A percentile compares a stretch with the other conserved stretches of the same genome.
These are phyloP conservation scores for Anhinga rufa DNA, from an alignment of 2,113 vertebrate species.

Conservation along the genomic window DNA sequence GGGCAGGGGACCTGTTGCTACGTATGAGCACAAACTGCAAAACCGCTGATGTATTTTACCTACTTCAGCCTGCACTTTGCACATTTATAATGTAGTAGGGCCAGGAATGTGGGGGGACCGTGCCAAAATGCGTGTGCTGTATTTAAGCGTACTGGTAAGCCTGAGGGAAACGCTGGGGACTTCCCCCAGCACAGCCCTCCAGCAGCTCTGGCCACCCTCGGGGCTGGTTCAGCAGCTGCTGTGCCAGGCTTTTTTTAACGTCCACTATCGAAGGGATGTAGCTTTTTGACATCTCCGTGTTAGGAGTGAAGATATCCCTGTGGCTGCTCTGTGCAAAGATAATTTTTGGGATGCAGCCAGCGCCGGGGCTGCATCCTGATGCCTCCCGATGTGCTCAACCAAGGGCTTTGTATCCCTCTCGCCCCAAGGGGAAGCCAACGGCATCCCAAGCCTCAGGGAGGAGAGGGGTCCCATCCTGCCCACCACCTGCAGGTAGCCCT, in stretches of 20 bases:
- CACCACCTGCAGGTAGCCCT: not conserved
- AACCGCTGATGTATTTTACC: rapidly evolving
- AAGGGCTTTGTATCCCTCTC: not conserved
- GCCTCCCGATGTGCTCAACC: rapidly evolving
- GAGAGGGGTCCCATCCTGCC: not conserved
- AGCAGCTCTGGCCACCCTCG: not conserved
- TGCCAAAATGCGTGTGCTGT: not conserved
- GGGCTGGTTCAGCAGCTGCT: not conserved
- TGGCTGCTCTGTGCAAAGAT: not conserved
- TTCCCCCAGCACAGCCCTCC: not conserved
- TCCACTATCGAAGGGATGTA: not conserved
- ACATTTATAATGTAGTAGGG: not conserved
- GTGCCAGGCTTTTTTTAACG: not conserved
- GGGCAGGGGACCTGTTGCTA: not conserved
- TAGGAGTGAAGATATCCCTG: slow-evolving; percentile 18
- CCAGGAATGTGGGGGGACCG: not conserved
- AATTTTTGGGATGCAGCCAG: slow-evolving; percentile 51
- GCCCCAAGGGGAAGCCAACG: not conserved
- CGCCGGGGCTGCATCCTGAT: not conserved
- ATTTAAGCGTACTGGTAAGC: not conserved
- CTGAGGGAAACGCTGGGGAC: not conserved
- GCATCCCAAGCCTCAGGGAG: not conserved
- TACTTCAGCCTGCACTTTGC: not conserved
- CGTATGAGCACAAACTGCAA: not conserved
- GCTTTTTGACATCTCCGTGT: slow-evolving; percentile 14